These are phyloP conservation scores for Maccullochella peelii DNA, from an alignment of 2,113 vertebrate genomes.

Conservation along the genomic window DNA sequence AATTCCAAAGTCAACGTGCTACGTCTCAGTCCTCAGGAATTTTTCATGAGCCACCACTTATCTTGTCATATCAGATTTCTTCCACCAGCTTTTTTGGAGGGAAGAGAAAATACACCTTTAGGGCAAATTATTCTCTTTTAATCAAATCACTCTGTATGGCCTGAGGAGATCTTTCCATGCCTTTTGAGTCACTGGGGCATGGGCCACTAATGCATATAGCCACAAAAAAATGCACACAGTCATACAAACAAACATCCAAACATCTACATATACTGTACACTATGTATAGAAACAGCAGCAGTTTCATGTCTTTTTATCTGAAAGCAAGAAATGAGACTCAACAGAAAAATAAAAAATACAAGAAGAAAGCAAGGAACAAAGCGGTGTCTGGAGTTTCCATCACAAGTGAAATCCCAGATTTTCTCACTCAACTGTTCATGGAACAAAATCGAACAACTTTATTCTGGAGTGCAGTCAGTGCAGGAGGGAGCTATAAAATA, in stretches of 20 bases:
- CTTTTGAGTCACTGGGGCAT: conserved; percentile 62
- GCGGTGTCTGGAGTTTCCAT: conserved; percentile 79
- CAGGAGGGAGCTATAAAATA: conserved; percentile 83
- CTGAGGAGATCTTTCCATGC: conserved; percentile 68
- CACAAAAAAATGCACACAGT: neutral
- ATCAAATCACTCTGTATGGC: conserved; percentile 80
- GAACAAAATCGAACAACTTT: conserved; percentile 80
- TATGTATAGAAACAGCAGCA: conserved; percentile 13
- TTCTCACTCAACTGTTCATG: conserved; percentile 77
- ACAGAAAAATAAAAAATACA: conserved; percentile 60
- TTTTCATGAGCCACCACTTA: conserved; percentile 86
- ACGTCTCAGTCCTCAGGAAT: conserved; percentile 80
- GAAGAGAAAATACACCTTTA: conserved; percentile 81
- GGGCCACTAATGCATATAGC: conserved; percentile 44
- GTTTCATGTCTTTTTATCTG: conserved; percentile 52
- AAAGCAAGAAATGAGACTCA: conserved; percentile 57
- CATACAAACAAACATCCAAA: conserved; percentile 40
- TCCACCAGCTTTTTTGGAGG: conserved; percentile 71
- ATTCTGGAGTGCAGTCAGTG: conserved; percentile 76
- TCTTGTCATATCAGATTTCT: conserved; percentile 85
- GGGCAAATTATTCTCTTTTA: conserved; percentile 84
- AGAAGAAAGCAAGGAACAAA: conserved; percentile 64
- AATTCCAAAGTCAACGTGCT: conserved; percentile 80
- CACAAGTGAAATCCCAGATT: conserved; percentile 76
- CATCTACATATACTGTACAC: conserved; percentile 6